A percentile compares a stretch with the other conserved stretches of the same genome.
phyloP scores from a whole-genome alignment of 92 coral and sea anemone genomes.

The Zoanthus sansibaricus region DNA sequence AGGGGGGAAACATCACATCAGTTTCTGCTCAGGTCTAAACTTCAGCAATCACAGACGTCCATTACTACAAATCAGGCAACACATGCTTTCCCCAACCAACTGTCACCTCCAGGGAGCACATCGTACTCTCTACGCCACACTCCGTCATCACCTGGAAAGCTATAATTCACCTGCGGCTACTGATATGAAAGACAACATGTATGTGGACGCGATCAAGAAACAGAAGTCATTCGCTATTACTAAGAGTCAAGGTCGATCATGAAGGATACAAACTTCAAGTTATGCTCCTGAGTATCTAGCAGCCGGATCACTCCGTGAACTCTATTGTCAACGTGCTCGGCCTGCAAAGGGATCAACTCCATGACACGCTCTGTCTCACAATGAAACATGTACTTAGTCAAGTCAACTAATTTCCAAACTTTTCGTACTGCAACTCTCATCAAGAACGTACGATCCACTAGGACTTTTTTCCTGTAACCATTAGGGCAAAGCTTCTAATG shows the following conservation, averaged over 20 bases:
- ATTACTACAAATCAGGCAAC: too few species aligned
- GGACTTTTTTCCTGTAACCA: constrained; percentile 61
- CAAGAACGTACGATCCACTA: constrained; percentile 53
- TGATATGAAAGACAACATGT: constrained; percentile 56
- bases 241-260: constrained; percentile 50
- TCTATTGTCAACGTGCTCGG: constrained; percentile 39
- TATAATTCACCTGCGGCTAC: constrained; percentile 37
- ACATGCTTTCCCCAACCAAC: too few species aligned
- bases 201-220: constrained; percentile 54
- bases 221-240: constrained; percentile 45
- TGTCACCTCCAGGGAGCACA: too few species aligned
- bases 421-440: constrained; percentile 46
- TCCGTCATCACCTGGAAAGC: constrained; percentile 42
- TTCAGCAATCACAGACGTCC: too few species aligned
- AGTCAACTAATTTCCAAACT: constrained; percentile 56
- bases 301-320: constrained; percentile 38
- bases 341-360: constrained; percentile 30
- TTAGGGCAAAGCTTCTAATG: constrained; percentile 61
- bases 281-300: constrained; percentile 60
- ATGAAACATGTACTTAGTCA: neutral
- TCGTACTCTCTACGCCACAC: constrained; percentile 53
- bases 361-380: constrained; percentile 39
- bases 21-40: too few species aligned
- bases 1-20: too few species aligned
- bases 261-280: constrained; percentile 51